phyloP scores from a whole-genome alignment of 2,888 invertebrate genomes.

The Drosophila macrospina region DNA sequence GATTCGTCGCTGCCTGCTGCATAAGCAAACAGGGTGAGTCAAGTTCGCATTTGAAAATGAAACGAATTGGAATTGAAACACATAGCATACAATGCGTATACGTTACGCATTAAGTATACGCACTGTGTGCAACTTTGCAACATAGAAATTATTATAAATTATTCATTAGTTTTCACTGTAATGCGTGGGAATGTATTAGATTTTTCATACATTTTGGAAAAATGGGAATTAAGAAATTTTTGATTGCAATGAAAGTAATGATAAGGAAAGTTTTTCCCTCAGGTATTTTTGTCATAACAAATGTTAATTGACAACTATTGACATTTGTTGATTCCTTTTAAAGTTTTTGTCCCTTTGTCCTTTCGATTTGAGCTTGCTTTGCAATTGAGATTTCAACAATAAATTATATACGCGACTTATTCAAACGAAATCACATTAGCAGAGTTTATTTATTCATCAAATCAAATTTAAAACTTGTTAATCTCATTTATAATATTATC shows the following conservation, averaged over 20 bases:
- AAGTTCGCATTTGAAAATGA: constrained; percentile 7
- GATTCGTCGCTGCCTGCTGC: constrained; percentile 75
- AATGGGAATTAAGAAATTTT: too few relatives aligned
- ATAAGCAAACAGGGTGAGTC: constrained; percentile 77
- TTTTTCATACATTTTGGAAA: not conserved
- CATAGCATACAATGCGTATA: constrained; percentile 46
- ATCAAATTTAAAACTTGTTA: not conserved
- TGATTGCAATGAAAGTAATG: too few relatives aligned
- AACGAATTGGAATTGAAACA: constrained; percentile 12
- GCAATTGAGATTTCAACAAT: too few relatives aligned
- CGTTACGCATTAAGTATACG: constrained; percentile 36
- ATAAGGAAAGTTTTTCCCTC: too few relatives aligned
- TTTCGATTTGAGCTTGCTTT: too few relatives aligned
- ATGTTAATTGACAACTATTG: too few relatives aligned
- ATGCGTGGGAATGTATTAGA: not conserved
- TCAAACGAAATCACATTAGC: not conserved
- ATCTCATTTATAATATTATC: not conserved
- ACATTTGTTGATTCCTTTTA: too few relatives aligned
- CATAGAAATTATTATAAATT: not conserved
- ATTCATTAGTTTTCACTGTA: not conserved
- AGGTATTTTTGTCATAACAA: too few relatives aligned
- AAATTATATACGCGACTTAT: not conserved
- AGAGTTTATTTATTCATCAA: not conserved
- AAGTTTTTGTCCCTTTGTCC: too few relatives aligned
- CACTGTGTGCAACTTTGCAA: constrained; percentile 15